Evolutionary conservation across 1,140 invertebrate species (phyloP).

Genomic region (Telenomus remus): DNA sequence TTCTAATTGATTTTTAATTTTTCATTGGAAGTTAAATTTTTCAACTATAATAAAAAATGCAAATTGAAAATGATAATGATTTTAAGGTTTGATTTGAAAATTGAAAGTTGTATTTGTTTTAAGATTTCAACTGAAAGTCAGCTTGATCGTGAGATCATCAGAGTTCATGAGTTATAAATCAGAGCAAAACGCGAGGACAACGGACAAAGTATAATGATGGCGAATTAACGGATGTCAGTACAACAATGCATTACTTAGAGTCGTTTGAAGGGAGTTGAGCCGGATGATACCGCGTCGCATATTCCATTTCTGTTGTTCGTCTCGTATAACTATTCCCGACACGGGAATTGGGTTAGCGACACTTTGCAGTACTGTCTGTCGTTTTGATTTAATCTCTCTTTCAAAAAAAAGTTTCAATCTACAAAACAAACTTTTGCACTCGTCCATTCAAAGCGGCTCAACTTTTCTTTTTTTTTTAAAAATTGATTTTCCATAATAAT

Average conservation of each 20-base stretch:
- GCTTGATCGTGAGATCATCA: too few relatives aligned
- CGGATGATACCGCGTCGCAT: conserved; percentile 10
- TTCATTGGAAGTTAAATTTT: too few relatives aligned
- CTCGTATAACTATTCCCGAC: conserved; percentile 27
- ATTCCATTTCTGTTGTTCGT: conserved; percentile 33
- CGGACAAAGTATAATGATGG: conserved; percentile 7
- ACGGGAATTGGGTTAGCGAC: conserved; percentile 33
- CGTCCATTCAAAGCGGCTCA: too few relatives aligned
- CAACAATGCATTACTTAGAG: conserved; percentile 26
- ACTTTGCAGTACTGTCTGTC: conserved; percentile 14
- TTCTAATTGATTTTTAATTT: too few relatives aligned
- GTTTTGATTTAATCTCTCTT: not conserved
- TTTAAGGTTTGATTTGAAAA: too few relatives aligned
- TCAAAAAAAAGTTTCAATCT: not conserved
- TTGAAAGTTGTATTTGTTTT: too few relatives aligned
- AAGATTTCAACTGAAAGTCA: too few relatives aligned
- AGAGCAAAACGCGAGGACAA: conserved; percentile 2
- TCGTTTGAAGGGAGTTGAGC: conserved; percentile 17
- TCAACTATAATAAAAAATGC: too few relatives aligned
- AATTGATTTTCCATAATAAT: not conserved
- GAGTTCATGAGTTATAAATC: conserved; percentile 14
- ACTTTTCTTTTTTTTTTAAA: too few relatives aligned
- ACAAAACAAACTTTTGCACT: too few relatives aligned
- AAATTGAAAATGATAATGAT: too few relatives aligned
- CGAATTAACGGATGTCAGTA: conserved; percentile 27